Evolutionary conservation across 2,113 vertebrate genomes (phyloP).

Genomic region (Malurus cyaneus): DNA sequence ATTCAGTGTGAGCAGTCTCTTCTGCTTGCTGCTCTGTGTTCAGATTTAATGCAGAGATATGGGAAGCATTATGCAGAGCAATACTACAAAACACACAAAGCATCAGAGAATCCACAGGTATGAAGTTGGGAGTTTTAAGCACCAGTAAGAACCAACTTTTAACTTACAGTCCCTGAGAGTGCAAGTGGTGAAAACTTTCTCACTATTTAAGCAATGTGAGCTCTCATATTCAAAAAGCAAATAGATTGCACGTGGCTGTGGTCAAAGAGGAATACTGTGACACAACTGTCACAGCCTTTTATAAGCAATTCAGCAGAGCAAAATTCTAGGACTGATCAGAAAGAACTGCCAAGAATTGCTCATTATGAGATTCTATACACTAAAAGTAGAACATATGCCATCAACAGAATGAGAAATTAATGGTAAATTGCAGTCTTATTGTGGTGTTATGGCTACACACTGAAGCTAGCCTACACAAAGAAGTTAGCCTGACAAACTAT

Average conservation of each 20-base stretch:
- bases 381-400: not conserved
- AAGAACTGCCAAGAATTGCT: not conserved
- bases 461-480: not conserved
- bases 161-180: accelerated
- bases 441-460: too few species aligned
- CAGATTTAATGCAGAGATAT: not conserved
- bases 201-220: not conserved
- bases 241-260: not conserved
- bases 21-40: not conserved
- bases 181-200: not conserved
- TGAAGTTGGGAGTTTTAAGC: not conserved
- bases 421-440: not conserved
- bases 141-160: not conserved
- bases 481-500: not conserved
- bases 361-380: not conserved
- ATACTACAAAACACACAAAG: not conserved
- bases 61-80: not conserved
- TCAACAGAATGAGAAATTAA: not conserved
- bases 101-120: not conserved
- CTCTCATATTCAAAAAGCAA: not conserved
- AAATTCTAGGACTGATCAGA: not conserved
- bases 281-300: not conserved
- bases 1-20: not conserved
- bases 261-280: not conserved
- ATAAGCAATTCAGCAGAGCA: not conserved